Percentiles rank a stretch among this genome's conserved stretches.
These are phyloP conservation scores for Procapra przewalskii DNA, from an alignment of 2,113 vertebrate genomes.

Conservation along the genomic window DNA sequence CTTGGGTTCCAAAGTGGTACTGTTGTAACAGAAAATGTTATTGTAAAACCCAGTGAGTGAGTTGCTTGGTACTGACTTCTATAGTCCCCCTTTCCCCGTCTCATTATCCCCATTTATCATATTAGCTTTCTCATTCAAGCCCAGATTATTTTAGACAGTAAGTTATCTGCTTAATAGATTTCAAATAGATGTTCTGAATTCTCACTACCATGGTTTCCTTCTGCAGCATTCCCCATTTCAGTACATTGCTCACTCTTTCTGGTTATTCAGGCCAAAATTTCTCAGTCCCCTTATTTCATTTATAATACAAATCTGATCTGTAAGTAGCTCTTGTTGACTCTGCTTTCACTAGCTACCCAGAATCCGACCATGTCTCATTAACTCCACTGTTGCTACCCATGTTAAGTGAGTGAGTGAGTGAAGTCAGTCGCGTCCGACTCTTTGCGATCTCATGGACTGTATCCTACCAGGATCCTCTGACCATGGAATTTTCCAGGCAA, in stretches of 20 bases:
- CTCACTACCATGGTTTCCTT: not conserved
- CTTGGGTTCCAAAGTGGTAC: not conserved
- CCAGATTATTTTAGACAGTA: not conserved
- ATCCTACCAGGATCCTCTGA: too few species aligned
- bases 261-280: not conserved
- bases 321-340: not conserved
- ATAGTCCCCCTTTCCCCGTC: not conserved
- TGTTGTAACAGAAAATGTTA: constrained; percentile 1
- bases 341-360: not conserved
- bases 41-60: not conserved
- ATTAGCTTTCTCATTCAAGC: constrained; percentile 17
- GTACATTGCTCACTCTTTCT: not conserved
- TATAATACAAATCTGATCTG: not conserved
- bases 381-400: not conserved
- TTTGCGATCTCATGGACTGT: too few species aligned
- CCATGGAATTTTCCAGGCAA: too few species aligned
- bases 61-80: not conserved
- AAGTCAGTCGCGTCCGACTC: too few species aligned
- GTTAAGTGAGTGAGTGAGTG: too few species aligned
- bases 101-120: not conserved
- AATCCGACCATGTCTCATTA: not conserved
- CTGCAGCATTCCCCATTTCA: not conserved
- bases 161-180: too few species aligned
- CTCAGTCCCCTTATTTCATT: not conserved
- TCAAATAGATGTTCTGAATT: not conserved